Evolutionary conservation across 2,888 invertebrate species (phyloP).

Genomic region (Cheilosia vernalis): DNA sequence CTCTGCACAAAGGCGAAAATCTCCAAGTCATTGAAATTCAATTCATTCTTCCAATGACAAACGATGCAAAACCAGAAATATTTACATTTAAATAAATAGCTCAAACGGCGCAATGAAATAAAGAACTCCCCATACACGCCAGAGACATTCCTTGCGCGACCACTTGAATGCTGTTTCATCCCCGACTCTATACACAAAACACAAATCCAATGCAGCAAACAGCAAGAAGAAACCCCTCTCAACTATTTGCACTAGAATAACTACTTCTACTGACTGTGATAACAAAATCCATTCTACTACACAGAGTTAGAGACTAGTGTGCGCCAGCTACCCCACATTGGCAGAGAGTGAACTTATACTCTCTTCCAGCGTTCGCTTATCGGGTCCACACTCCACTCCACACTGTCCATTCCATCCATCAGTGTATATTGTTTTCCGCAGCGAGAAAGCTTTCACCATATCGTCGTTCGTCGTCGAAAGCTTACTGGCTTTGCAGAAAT

Average conservation of each 20-base stretch:
- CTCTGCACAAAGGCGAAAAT: slow-evolving; percentile 12
- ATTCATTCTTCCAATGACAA: slow-evolving; percentile 63
- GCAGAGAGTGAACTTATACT: slow-evolving; percentile 28
- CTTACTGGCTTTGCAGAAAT: slow-evolving; percentile 66
- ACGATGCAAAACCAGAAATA: slow-evolving; percentile 53
- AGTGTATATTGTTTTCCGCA: slow-evolving; percentile 49
- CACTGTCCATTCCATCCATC: no score
- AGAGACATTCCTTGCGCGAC: slow-evolving; percentile 47
- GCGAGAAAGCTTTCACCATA: slow-evolving; percentile 64
- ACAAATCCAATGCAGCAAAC: slow-evolving; percentile 48
- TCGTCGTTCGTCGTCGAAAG: slow-evolving; percentile 31
- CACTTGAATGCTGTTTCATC: slow-evolving; percentile 48
- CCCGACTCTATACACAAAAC: slow-evolving; percentile 17
- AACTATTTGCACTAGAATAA: slow-evolving; percentile 44
- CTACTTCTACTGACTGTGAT: slow-evolving; percentile 41
- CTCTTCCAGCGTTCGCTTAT: slow-evolving; percentile 59
- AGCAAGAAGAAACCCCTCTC: slow-evolving; percentile 14
- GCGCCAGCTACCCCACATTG: slow-evolving; percentile 7
- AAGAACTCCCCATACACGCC: slow-evolving; percentile 34
- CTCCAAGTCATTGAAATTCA: slow-evolving; percentile 60
- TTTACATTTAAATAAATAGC: slow-evolving; percentile 71
- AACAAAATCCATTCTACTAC: slow-evolving; percentile 49
- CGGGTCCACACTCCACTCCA: slow-evolving; percentile 12
- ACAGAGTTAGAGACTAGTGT: slow-evolving; percentile 15
- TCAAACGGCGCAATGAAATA: slow-evolving; percentile 51